These are phyloP conservation scores for Volucella inanis DNA, from an alignment of 2,888 invertebrate species.

Conservation along the genomic window DNA sequence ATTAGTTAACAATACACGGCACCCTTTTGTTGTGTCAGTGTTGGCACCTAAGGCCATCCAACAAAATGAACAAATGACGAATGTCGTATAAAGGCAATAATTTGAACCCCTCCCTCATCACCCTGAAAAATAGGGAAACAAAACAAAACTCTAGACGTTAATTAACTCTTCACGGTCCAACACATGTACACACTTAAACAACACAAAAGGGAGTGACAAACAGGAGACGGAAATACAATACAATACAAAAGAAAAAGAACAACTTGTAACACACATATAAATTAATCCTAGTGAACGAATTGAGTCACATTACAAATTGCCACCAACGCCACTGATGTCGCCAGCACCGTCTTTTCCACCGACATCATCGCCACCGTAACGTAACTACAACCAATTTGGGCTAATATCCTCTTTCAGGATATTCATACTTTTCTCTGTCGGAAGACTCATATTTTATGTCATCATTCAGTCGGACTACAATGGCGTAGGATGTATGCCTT, in stretches of 20 bases:
- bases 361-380: conserved; percentile 52
- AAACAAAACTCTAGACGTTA: conserved; percentile 32
- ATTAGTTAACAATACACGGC: conserved; percentile 40
- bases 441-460: conserved; percentile 69
- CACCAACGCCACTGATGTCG: conserved; percentile 28
- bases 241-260: neutral
- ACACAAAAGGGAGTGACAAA: conserved; percentile 25
- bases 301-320: conserved; percentile 72
- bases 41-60: neutral
- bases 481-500: conserved; percentile 23
- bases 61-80: neutral
- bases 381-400: conserved; percentile 67
- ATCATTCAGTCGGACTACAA: conserved; percentile 57
- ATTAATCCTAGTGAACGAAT: conserved; percentile 56
- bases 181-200: neutral
- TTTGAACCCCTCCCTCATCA: neutral
- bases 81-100: neutral
- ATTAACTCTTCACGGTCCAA: conserved; percentile 31
- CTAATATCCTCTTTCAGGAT: conserved; percentile 73
- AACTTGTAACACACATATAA: conserved; percentile 21
- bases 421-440: conserved; percentile 70
- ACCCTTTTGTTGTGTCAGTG: conserved; percentile 5
- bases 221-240: conserved; percentile 2
- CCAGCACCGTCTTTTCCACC: neutral
- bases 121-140: neutral